Evolutionary conservation across 2,888 invertebrate species (phyloP).

Genomic region (Smittia aterrima): DNA sequence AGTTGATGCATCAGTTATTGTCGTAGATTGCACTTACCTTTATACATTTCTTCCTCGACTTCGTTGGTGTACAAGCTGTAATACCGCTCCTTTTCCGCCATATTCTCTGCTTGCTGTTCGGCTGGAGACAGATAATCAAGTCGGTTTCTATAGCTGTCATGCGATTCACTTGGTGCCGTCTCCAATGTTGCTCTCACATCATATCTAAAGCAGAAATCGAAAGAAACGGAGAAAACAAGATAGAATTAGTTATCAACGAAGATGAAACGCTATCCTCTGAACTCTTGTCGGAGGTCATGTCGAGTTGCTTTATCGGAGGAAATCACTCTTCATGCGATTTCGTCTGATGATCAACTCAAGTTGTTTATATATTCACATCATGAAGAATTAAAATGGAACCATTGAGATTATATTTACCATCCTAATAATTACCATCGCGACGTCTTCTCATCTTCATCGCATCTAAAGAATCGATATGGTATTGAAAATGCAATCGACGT

Average conservation of each 20-base stretch:
- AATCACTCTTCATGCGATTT: neutral
- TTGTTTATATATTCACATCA: neutral
- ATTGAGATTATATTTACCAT: conserved; percentile 9
- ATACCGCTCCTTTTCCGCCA: conserved; percentile 95
- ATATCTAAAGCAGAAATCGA: conserved; percentile 63
- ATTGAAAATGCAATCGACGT: no score
- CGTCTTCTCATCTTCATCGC: neutral
- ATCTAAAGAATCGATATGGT: neutral
- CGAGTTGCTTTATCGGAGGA: neutral
- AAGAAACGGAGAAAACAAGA: conserved; percentile 33
- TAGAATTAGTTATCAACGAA: conserved; percentile 28
- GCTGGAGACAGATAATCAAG: conserved; percentile 65
- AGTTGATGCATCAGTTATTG: conserved; percentile 16
- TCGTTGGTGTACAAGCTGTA: conserved; percentile 83
- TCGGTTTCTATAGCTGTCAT: conserved; percentile 65
- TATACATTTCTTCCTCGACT: conserved; percentile 83
- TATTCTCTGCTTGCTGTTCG: conserved; percentile 79
- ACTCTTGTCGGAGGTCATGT: neutral
- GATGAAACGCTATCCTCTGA: neutral
- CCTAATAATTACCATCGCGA: neutral
- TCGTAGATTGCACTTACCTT: conserved; percentile 64
- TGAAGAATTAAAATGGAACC: conserved; percentile 6
- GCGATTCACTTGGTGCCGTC: conserved; percentile 73
- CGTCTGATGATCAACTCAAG: neutral
- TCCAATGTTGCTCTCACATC: conserved; percentile 93